Percentiles rank a stretch among this genome's conserved stretches.
Evolutionary conservation across 2,888 invertebrate genomes (phyloP).

Genomic region (Pachydiplax longipennis): DNA sequence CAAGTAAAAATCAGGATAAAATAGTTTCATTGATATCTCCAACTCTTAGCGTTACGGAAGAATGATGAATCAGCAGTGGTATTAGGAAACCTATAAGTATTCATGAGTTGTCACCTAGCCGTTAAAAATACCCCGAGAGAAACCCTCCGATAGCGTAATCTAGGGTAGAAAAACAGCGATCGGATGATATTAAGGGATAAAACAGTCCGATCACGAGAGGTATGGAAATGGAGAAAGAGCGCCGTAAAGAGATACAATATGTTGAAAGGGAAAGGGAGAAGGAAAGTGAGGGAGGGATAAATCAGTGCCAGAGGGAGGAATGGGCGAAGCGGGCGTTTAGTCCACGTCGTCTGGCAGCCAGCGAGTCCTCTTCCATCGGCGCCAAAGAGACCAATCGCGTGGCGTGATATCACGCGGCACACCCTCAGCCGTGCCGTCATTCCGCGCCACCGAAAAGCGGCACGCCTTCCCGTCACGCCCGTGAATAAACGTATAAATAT

Average conservation of each 20-base stretch:
- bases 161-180: no score
- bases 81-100: no score
- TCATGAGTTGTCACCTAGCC: no score
- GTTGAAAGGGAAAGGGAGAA: not conserved
- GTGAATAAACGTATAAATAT: not conserved
- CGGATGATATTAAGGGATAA: no score
- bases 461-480: not conserved
- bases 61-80: no score
- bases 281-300: not conserved
- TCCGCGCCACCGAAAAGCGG: not conserved
- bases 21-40: no score
- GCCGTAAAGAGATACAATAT: not conserved
- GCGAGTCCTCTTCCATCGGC: not conserved
- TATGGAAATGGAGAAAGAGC: not conserved
- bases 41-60: no score
- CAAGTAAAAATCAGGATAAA: no score
- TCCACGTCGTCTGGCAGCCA: not conserved
- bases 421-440: not conserved
- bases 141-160: no score
- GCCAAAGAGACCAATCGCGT: not conserved
- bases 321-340: not conserved
- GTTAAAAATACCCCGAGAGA: no score
- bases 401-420: not conserved
- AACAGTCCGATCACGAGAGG: not conserved
- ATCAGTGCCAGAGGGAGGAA: not conserved